These are phyloP conservation scores for Cyclopterus lumpus DNA, from an alignment of 2,797 vertebrate species.

Conservation along the genomic window DNA sequence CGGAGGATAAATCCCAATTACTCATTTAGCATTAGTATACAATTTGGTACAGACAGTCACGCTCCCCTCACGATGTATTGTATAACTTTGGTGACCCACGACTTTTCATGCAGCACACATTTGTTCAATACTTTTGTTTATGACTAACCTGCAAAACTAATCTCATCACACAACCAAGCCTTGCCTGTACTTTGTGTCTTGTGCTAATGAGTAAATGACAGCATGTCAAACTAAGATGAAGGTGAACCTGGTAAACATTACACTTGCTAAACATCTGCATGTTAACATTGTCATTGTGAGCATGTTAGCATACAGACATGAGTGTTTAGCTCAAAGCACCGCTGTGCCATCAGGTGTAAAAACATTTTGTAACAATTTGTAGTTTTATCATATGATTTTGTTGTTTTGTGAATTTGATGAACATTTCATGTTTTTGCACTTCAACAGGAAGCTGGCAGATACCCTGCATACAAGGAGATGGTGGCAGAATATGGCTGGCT, in stretches of 20 bases:
- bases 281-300: neutral
- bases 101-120: no score
- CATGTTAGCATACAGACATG: neutral
- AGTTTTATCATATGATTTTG: neutral
- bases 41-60: neutral
- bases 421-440: constrained; percentile 4
- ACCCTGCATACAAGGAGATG: constrained; percentile 98
- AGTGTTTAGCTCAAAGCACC: neutral
- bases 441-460: constrained; percentile 92
- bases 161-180: neutral
- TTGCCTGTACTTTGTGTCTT: neutral
- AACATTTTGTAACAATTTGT: neutral
- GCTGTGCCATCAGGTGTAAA: neutral
- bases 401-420: constrained; percentile 13
- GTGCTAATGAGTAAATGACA: neutral
- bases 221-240: neutral
- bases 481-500: constrained; percentile 99
- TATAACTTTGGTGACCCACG: neutral
- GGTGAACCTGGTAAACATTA: neutral
- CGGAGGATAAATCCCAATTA: neutral
- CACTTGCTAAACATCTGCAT: neutral
- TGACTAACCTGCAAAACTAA: neutral
- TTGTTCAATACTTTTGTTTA: neutral
- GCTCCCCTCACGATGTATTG: neutral
- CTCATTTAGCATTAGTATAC: neutral